Evolutionary conservation across 2,113 vertebrate species (phyloP).

Genomic region (Neolamprologus variostigma): DNA sequence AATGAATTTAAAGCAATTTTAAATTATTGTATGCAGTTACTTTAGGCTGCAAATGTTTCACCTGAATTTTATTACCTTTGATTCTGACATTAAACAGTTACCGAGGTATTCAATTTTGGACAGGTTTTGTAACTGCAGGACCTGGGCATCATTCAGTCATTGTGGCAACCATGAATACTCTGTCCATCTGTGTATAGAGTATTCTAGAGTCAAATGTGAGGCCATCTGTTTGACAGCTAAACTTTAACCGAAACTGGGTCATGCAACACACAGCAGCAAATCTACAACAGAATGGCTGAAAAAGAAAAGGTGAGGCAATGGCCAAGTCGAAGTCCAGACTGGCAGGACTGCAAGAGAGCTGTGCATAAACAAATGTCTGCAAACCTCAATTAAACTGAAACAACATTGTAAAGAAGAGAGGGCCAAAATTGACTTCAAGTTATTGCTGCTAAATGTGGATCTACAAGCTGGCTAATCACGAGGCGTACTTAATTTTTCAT

Average conservation of each 20-base stretch:
- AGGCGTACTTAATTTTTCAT: too few species aligned
- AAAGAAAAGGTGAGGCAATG: neutral
- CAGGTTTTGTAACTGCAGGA: neutral
- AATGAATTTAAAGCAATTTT: neutral
- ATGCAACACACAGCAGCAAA: neutral
- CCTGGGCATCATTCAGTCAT: neutral
- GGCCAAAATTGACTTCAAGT: neutral
- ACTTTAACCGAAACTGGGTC: neutral
- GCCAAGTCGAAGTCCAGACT: neutral
- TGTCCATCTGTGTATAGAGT: neutral
- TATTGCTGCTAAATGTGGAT: neutral
- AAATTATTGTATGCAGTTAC: neutral
- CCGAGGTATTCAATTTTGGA: neutral
- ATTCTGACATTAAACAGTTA: neutral
- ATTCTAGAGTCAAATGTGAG: neutral
- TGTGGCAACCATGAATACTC: neutral
- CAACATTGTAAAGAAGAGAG: neutral
- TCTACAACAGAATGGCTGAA: neutral
- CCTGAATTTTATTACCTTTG: neutral
- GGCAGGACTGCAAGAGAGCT: neutral
- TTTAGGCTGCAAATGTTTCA: neutral
- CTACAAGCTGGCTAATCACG: accelerated
- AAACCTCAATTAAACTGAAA: neutral
- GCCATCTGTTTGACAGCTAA: neutral
- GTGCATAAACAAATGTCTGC: neutral